Percentiles rank a stretch among this genome's conserved stretches.
These are phyloP conservation scores for Apamea monoglypha DNA, from an alignment of 2,888 invertebrate species.

Conservation along the genomic window DNA sequence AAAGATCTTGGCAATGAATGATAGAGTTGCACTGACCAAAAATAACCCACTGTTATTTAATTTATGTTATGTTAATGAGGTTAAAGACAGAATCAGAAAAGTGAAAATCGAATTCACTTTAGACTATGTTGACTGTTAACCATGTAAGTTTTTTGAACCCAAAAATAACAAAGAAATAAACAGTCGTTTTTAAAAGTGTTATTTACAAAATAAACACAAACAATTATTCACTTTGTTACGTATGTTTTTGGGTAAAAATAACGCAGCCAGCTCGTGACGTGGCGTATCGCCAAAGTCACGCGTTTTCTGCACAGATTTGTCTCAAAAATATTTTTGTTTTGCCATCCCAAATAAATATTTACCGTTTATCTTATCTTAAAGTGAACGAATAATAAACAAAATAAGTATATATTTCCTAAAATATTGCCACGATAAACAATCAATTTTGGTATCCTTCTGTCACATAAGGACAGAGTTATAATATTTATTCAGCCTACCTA, in stretches of 20 bases:
- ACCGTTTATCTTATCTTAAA: constrained; percentile 55
- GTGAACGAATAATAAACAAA: constrained; percentile 35
- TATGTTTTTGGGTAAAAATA: constrained; percentile 55
- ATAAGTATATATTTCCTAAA: constrained; percentile 14
- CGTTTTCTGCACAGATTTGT: constrained; percentile 35
- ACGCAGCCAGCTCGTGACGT: constrained; percentile 58
- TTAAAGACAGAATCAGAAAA: background rate
- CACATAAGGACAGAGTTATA: background rate
- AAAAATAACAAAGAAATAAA: background rate
- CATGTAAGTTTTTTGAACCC: background rate
- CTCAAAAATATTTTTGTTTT: constrained; percentile 59
- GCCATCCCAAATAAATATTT: constrained; percentile 43
- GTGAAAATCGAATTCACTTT: background rate
- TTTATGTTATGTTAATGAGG: background rate
- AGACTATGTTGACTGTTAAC: background rate
- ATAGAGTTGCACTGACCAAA: constrained; percentile 23
- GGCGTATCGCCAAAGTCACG: constrained; percentile 63
- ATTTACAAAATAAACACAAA: constrained; percentile 34
- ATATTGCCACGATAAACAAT: background rate
- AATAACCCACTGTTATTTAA: constrained; percentile 16
- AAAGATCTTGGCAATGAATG: constrained; percentile 40
- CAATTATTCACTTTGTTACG: constrained; percentile 32
- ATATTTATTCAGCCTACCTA: constrained; percentile 24
- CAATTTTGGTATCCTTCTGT: background rate
- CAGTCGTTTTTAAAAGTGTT: background rate